phyloP scores from a whole-genome alignment of 2,113 vertebrate genomes.

The Crotophaga sulcirostris region DNA sequence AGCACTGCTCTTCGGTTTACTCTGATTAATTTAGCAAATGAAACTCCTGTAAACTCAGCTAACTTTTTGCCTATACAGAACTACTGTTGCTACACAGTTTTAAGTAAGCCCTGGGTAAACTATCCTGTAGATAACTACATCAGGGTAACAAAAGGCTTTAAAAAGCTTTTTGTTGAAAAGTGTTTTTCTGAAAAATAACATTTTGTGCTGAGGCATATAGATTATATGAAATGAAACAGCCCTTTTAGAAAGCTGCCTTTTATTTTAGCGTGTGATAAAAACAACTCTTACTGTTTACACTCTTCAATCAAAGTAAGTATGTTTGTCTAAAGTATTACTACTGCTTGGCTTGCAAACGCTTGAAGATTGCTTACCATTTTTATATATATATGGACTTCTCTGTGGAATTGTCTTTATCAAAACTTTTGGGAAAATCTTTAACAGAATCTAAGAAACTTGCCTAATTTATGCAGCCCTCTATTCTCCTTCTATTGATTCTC shows the following conservation, averaged over 20 bases:
- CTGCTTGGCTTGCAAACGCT: slow-evolving; percentile 19
- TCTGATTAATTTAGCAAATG: slow-evolving; percentile 68
- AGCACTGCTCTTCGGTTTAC: slow-evolving; percentile 22
- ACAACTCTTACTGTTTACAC: slow-evolving; percentile 23
- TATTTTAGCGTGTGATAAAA: slow-evolving; percentile 25
- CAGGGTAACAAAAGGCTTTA: neutral
- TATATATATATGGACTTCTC: neutral
- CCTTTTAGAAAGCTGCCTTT: neutral
- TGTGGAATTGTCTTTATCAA: slow-evolving; percentile 22
- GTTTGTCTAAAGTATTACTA: slow-evolving; percentile 45
- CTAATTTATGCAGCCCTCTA: neutral
- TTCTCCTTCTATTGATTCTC: neutral
- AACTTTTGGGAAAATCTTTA: slow-evolving; percentile 46
- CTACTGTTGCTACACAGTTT: neutral
- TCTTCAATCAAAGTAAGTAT: slow-evolving; percentile 23
- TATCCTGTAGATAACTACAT: neutral
- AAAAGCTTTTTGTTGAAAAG: neutral
- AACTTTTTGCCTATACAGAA: neutral
- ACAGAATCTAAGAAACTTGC: slow-evolving; percentile 13
- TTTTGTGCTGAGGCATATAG: neutral
- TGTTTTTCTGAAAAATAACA: neutral
- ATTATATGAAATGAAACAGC: neutral
- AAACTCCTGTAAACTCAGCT: neutral
- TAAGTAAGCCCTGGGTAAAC: slow-evolving; percentile 16
- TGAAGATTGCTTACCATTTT: neutral